Evolutionary conservation across 2,113 vertebrate species (phyloP), one percentile per base, ranked within the genome.

Genomic region (Chaetodon auriga): DNA sequence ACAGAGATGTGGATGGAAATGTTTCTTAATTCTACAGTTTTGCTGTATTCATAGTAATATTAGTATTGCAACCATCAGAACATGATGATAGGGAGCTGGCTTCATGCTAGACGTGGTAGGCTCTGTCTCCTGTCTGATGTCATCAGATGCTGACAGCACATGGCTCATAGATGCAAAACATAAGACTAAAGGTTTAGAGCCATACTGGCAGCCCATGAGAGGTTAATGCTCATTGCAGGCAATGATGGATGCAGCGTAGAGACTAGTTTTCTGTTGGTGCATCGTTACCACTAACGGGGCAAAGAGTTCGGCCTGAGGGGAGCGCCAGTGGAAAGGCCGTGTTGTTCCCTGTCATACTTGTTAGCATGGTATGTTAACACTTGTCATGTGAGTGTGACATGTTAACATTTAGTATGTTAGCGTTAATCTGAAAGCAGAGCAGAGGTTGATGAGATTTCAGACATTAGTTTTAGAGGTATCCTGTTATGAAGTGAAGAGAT

Each of bases 21-120:
- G 16, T 46, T 23, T 12, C 23, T 58, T 73, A n/a, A 45, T 46
- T 72, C 69, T 84, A 90, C 41, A 86, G 68, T 77, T 69, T 79
- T 43, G 68, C n/a, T 58, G 71, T 54, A 71, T 46, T 63, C 21
- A 58, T 36, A 35, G 70, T 78, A 69, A 64, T 75, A 64, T 19
- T 63, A 66, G 53, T 60, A 66, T 74, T 70, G 30, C 64, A 87
- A 75, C 65, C n/a, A 68, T 70, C 61, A 81, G 36, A 68, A 35
- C 7, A 35, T 62, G 68, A 65, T 21, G 14, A 68, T 5, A 57
- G 18, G 21, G 35, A 69, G 53, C 64, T 87, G 62, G 66, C 66
- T 68, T 90, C 81, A 90, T 89, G 87, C 85, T 83, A 12, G 77
- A 75, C 30, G 65, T 54, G 16, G 25, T 64, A 62, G 75, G 70